Percentiles rank a stretch among this genome's conserved stretches.
Evolutionary conservation across 2,113 vertebrate genomes (phyloP).

Genomic region (Perognathus longimembris): DNA sequence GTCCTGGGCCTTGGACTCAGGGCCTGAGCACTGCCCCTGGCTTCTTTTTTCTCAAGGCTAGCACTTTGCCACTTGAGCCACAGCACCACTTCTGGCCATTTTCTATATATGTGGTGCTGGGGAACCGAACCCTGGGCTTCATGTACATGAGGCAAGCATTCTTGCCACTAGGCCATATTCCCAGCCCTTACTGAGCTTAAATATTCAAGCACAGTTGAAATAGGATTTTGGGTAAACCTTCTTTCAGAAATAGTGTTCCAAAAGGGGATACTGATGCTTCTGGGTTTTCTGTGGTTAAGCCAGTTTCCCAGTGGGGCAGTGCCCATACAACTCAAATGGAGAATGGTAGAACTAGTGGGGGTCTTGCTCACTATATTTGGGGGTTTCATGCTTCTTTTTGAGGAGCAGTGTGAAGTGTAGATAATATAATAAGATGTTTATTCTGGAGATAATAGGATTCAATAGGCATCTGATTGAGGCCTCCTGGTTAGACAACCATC

Average conservation of each 20-base stretch:
- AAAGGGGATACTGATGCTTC: background rate
- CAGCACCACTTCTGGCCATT: too few species aligned
- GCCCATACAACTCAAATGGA: background rate
- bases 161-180: too few species aligned
- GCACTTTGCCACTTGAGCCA: too few species aligned
- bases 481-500: background rate
- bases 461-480: background rate
- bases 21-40: too few species aligned
- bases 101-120: too few species aligned
- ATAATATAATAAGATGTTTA: background rate
- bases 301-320: background rate
- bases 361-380: background rate
- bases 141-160: too few species aligned
- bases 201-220: slow-evolving; percentile 25
- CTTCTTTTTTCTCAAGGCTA: too few species aligned
- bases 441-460: background rate
- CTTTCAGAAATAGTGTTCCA: background rate
- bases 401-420: background rate
- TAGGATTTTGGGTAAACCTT: background rate
- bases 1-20: too few species aligned
- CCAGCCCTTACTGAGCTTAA: too few species aligned
- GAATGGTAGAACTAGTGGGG: background rate
- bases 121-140: too few species aligned
- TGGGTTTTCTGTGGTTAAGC: background rate
- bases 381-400: background rate